Evolutionary conservation across 1,140 invertebrate species (phyloP).

Genomic region (Harpegnathos saltator): DNA sequence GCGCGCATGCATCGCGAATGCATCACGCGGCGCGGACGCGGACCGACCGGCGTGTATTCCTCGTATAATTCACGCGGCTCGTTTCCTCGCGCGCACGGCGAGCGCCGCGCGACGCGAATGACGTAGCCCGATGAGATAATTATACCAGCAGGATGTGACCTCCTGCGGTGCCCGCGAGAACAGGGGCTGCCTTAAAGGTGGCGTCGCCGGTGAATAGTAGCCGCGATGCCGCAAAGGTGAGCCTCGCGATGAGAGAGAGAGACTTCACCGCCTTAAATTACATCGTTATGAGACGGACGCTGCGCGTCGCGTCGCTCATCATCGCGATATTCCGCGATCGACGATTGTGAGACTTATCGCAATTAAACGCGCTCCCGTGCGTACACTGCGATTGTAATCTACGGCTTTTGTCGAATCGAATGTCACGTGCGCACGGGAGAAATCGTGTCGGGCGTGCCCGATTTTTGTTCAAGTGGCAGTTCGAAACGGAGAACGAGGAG

Average conservation of each 20-base stretch:
- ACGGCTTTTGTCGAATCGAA: too few species aligned
- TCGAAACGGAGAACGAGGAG: background rate
- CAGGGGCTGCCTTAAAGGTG: conserved; percentile 56
- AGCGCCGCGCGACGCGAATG: background rate
- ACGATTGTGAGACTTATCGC: too few species aligned
- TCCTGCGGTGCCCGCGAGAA: background rate
- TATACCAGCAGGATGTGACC: conserved; percentile 55
- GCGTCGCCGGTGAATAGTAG: conserved; percentile 27
- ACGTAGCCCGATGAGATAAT: conserved; percentile 64
- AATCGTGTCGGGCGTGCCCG: too few species aligned
- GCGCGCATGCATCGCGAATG: background rate
- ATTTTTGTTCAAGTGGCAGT: too few species aligned
- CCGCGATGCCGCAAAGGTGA: conserved; percentile 33
- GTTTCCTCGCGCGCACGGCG: background rate
- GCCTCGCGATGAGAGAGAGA: conserved; percentile 17
- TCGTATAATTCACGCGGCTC: conserved; percentile 56
- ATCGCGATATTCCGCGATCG: too few species aligned
- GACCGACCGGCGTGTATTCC: background rate
- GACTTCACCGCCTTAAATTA: conserved; percentile 32
- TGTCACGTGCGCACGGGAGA: too few species aligned
- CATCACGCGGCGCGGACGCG: background rate
- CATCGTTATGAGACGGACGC: background rate
- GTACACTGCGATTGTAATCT: too few species aligned
- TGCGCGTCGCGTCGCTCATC: too few species aligned
- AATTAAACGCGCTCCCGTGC: too few species aligned